phyloP scores from a whole-genome alignment of 2,797 vertebrate species.

The Dallia pectoralis region DNA sequence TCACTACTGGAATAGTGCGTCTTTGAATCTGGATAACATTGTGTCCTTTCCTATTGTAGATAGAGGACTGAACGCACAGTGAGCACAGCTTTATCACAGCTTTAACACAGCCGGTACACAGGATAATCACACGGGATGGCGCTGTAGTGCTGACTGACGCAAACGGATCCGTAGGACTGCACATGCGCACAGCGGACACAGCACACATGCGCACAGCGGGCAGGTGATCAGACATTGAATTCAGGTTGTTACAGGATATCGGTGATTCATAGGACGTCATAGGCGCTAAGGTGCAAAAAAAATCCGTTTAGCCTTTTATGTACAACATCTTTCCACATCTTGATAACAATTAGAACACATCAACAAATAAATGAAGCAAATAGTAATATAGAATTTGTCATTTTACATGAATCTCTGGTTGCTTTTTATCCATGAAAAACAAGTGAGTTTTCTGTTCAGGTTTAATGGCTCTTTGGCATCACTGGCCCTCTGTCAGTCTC shows the following conservation, averaged over 20 bases:
- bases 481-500: background rate
- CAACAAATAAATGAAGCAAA: background rate
- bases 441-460: background rate
- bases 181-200: conserved; percentile 49
- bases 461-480: background rate
- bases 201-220: too few species aligned
- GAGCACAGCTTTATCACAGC: conserved; percentile 37
- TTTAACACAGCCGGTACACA: conserved; percentile 42
- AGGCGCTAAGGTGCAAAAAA: background rate
- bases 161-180: conserved; percentile 19
- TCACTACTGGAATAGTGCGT: conserved; percentile 51
- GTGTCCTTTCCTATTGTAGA: conserved; percentile 32
- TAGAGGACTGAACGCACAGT: conserved; percentile 53
- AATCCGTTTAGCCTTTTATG: background rate
- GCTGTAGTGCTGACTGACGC: conserved; percentile 41
- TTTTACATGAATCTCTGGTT: background rate
- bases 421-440: background rate
- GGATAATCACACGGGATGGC: conserved; percentile 64
- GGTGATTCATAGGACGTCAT: conserved; percentile 20
- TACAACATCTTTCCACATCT: background rate
- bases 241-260: conserved; percentile 32
- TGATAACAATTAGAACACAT: background rate
- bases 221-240: conserved; percentile 37
- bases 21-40: conserved; percentile 53
- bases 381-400: background rate